A percentile compares a stretch with the other conserved stretches of the same genome.
These are phyloP conservation scores for Leucoraja ocellata DNA, from an alignment of 2,797 vertebrate genomes.

Conservation along the genomic window DNA sequence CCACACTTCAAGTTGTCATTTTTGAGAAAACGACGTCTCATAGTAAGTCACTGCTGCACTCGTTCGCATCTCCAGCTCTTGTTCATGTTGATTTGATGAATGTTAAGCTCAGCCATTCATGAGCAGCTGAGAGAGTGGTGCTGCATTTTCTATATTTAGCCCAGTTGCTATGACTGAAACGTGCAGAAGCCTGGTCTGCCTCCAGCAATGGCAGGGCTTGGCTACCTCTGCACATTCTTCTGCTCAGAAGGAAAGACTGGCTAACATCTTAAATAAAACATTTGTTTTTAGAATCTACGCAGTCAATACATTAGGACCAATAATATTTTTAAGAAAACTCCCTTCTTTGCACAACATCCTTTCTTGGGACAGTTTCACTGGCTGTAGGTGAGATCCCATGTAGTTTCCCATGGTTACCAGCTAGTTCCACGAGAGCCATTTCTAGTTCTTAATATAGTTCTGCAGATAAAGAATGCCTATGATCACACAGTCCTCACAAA, in stretches of 20 bases:
- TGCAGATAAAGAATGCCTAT: not conserved
- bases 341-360: not conserved
- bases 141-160: slow-evolving; percentile 34
- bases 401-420: not conserved
- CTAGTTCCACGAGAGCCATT: not conserved
- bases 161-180: not conserved
- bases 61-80: not conserved
- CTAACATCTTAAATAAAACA: not conserved
- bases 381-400: not conserved
- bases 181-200: not conserved
- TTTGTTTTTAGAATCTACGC: no score
- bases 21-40: not conserved
- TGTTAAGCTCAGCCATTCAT: not conserved
- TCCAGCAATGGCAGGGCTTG: not conserved
- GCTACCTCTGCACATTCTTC: not conserved
- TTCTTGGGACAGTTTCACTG: not conserved
- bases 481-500: not conserved
- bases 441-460: not conserved
- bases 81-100: slow-evolving; percentile 1
- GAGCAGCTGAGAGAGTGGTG: not conserved
- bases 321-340: not conserved
- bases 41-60: not conserved
- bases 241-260: not conserved
- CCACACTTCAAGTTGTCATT: not conserved
- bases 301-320: not conserved